These are phyloP conservation scores for Percopsis omiscomaycus DNA, from an alignment of 2,797 vertebrate genomes.

Conservation along the genomic window DNA sequence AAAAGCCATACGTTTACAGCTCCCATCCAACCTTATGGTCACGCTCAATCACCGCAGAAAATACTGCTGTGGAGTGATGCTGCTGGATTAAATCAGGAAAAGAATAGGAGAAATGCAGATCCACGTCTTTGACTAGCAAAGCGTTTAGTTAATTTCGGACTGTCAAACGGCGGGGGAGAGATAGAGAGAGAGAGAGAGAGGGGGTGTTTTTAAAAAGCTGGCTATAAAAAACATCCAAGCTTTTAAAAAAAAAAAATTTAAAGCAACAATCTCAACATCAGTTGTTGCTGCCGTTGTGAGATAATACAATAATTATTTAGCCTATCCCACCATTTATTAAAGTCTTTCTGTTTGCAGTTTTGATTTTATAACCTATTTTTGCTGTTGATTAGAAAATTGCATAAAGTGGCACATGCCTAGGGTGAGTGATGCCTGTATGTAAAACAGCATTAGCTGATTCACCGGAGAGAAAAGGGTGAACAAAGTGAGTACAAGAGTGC, in stretches of 20 bases:
- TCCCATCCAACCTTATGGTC: slow-evolving; percentile 59
- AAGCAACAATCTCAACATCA: too few species aligned
- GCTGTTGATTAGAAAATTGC: too few species aligned
- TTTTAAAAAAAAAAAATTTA: neutral
- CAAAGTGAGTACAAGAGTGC: too few species aligned
- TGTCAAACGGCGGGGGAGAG: slow-evolving; percentile 1
- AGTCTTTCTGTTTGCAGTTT: too few species aligned
- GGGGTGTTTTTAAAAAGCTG: neutral
- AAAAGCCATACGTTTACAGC: slow-evolving; percentile 73
- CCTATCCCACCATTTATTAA: too few species aligned
- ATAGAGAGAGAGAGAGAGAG: neutral
- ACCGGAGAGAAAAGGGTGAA: too few species aligned
- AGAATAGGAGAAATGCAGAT: slow-evolving; percentile 17
- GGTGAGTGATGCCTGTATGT: too few species aligned
- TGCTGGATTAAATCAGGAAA: neutral
- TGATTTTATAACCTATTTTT: too few species aligned
- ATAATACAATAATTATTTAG: too few species aligned
- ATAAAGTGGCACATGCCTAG: too few species aligned
- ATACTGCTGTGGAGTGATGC: slow-evolving; percentile 54
- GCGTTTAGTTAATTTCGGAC: slow-evolving; percentile 4
- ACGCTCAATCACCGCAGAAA: slow-evolving; percentile 66
- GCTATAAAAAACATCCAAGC: neutral
- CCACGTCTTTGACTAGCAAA: slow-evolving; percentile 32
- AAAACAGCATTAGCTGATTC: too few species aligned
- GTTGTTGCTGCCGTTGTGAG: too few species aligned